Conservation (phyloP, 2,888 invertebrate species). For the Gandaritis pyraliata region DNA sequence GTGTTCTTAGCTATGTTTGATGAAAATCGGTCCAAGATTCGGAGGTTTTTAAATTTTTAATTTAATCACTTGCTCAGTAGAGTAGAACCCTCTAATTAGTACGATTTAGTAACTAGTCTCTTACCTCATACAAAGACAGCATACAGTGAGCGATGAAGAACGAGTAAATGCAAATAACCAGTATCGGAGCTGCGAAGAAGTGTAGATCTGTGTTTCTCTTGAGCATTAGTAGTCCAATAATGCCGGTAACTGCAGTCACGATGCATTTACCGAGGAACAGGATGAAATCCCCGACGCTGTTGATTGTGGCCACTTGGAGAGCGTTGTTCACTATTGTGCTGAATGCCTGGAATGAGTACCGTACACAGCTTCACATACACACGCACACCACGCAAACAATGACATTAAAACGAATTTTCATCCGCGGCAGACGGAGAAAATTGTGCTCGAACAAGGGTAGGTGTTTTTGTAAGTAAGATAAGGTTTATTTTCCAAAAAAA, state of each 20-base stretch:
- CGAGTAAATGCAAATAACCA: conserved; percentile 92
- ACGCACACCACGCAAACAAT: too few species aligned
- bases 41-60: too few species aligned
- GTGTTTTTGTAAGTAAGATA: too few species aligned
- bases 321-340: conserved; percentile 92
- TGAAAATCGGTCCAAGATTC: too few species aligned
- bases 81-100: too few species aligned
- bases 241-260: conserved; percentile 92
- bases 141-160: conserved; percentile 97
- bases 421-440: too few species aligned
- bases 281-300: conserved; percentile 96
- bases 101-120: background rate
- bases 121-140: conserved; percentile 96
- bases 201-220: conserved; percentile 89
- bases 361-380: too few species aligned
- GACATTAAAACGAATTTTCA: too few species aligned
- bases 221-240: conserved; percentile 89
- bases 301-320: conserved; percentile 95
- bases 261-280: conserved; percentile 92
- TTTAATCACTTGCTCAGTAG: too few species aligned
- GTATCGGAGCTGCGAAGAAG: conserved; percentile 94
- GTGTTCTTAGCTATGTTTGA: too few species aligned
- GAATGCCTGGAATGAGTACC: conserved; percentile 87
- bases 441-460: too few species aligned
- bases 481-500: too few species aligned